Percentiles rank a stretch among this genome's conserved stretches.
Evolutionary conservation across 2,888 invertebrate genomes (phyloP).

Genomic region (Drosophila sordidula): DNA sequence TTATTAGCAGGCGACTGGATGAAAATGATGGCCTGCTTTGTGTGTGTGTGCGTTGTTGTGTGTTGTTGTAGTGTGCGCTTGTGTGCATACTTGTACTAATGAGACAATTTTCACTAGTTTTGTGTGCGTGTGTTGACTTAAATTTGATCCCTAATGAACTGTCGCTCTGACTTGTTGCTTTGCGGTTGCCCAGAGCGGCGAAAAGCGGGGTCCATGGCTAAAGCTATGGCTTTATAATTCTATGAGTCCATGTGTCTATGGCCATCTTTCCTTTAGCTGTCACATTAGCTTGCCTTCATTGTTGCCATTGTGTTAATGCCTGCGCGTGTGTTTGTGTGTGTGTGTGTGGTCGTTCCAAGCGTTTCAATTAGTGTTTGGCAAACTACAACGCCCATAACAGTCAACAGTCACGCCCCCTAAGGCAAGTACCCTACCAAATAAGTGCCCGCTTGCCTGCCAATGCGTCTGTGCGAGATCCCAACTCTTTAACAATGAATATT

Average conservation of each 20-base stretch:
- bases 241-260: constrained; percentile 3
- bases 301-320: constrained; percentile 1
- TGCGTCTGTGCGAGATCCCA: neutral
- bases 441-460: constrained; percentile 10
- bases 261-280: constrained; percentile 48
- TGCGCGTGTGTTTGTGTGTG: constrained; percentile 2
- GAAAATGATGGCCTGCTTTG: constrained; percentile 46
- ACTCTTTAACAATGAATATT: constrained; percentile 37
- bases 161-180: constrained; percentile 73
- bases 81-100: constrained; percentile 57
- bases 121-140: constrained; percentile 59
- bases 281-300: constrained; percentile 52
- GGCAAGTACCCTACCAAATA: constrained; percentile 22
- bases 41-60: constrained; percentile 6
- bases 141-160: constrained; percentile 78
- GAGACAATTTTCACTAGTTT: constrained; percentile 75
- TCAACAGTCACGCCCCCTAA: constrained; percentile 36
- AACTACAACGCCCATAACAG: constrained; percentile 40
- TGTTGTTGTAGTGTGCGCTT: neutral
- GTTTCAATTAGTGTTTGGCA: constrained; percentile 76
- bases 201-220: constrained; percentile 14
- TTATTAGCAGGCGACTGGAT: constrained; percentile 60
- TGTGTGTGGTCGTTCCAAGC: constrained; percentile 47
- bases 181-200: constrained; percentile 40
- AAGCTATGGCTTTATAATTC: neutral